Percentiles rank a stretch among this genome's conserved stretches.
Conservation (phyloP, 2,113 vertebrate species). For the Cygnus buccinator region DNA sequence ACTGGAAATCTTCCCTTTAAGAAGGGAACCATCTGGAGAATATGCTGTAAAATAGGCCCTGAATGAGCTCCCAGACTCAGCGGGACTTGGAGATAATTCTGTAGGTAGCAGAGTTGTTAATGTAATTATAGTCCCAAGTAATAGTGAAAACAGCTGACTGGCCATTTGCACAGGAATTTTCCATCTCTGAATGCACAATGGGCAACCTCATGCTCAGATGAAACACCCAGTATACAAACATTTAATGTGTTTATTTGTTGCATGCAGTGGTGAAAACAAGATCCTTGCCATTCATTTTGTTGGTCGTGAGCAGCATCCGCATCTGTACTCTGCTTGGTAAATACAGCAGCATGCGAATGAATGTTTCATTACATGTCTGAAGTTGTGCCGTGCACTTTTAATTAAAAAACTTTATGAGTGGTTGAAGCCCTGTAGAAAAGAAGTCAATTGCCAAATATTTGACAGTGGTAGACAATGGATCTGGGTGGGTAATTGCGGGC, state of each 20-base stretch:
- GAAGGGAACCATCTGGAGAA: background rate
- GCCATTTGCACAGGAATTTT: background rate
- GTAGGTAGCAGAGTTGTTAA: background rate
- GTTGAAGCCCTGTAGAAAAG: background rate
- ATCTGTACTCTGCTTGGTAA: background rate
- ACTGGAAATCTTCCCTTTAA: background rate
- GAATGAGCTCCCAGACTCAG: background rate
- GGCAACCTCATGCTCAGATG: background rate
- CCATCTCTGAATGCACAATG: background rate
- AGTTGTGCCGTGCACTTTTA: background rate
- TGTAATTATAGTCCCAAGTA: background rate
- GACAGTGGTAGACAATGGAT: background rate
- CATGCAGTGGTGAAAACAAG: background rate
- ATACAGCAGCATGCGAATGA: accelerated
- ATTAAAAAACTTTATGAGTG: background rate
- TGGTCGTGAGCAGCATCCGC: background rate
- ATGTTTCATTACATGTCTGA: background rate
- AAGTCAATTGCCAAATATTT: background rate
- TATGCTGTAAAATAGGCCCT: background rate
- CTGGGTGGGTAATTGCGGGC: background rate
- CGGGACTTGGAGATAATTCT: background rate
- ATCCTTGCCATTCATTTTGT: background rate
- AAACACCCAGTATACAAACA: background rate
- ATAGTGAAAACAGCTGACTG: background rate
- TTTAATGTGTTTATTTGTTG: background rate